Base-by-base conservation (phyloP, 1,140 invertebrate species). In the Drosophila orena region DNA sequence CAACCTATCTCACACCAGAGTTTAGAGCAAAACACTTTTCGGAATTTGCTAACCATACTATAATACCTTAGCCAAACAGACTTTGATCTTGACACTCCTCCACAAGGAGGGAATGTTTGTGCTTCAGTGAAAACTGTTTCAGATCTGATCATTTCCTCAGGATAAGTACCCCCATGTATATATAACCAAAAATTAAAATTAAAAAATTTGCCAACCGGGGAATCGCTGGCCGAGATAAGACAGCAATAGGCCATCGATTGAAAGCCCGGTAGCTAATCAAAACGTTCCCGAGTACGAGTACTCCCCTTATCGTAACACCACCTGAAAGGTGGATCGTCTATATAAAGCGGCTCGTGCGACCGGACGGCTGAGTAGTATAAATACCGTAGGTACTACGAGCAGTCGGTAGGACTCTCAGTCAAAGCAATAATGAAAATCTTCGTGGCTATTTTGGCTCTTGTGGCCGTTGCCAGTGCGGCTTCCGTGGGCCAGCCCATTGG, bases 371-470 rank as follows among this genome's bases (percentile, higher is more conserved):
- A 75, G 85, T 83, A 91, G 90, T 91, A 89, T 89, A 78, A 77
- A 78, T 86, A 91, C 78, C 64, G 90, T 72, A 70, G 56, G 61
- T 75, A 74, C 40, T 62, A 53, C 61, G 80, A 78, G 40, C 78
- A 89, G 77, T 85, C 78, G 69, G 74, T 85, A 81, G 66, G 77
- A 84, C 76, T 66, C 49, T 37, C 71, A 79, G 71, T 75, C 74
- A 73, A 64, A 65, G 53, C 69, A 78, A 73, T 43, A 64, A 71
- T 64, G 53, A 77, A 81, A 42, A 62, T 58, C 43, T 72, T 77
- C 46, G 61, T 92, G 42, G 64, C 73, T 66, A 35, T 92, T 6
- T 59, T 92, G 74, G 91, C 91, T 46, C 27, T 91, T 57, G 84
- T 91, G 58, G 88, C 76, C 70, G 58, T 72, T 15, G 84, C 77